Base-by-base conservation (phyloP, 1,140 invertebrate species). In the Drosophila murphyi region DNA sequence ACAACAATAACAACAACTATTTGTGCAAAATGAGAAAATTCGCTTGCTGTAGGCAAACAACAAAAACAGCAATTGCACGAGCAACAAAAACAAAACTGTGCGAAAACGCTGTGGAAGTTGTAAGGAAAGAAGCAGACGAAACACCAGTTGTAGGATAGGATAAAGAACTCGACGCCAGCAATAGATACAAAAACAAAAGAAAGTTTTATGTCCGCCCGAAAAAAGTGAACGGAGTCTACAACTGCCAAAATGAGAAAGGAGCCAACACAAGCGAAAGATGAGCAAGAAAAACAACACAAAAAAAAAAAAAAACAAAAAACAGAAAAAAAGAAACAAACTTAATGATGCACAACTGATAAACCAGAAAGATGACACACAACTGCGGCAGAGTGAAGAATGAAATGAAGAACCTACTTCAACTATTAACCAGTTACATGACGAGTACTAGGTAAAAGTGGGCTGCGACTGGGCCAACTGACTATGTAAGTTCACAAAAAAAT, bases 21-120 rank as follows among this genome's bases (percentile, higher is more conserved):
- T 59, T 57, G 55, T 80, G 80, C 80, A 88, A 88, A 88, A 88
- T 89, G 85, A 88, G 85, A 88, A 88, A 89, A 88, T 89, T 88
- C 86, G 89, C 85, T 89, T 88, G 82, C 78, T 62, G 52, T 81
- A 69, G 67, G 32, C 55, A 51, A 68, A 51, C 20, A 72, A 43
- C 47, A 74, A 63, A 52, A 47, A 55, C 45, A 64, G 50, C 52
- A 61, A 43, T 34, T 60, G 32, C 52, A 57, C 47, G 61, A 79
- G 63, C 77, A 69, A 67, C 41, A 59, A 76, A 37, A 63, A 57
- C 28, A 43, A 59, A 56, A 57, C 59, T 61, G 71, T 71, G 72
- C 45, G 60, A 71, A 75, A 71, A 71, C 28, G n/a, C 32, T 31
- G 35, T 10, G 29, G 48, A 34, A 48, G 35, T 28, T 62, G 29